phyloP scores from a whole-genome alignment of 2,113 vertebrate species.

The Psittacus erithacus region DNA sequence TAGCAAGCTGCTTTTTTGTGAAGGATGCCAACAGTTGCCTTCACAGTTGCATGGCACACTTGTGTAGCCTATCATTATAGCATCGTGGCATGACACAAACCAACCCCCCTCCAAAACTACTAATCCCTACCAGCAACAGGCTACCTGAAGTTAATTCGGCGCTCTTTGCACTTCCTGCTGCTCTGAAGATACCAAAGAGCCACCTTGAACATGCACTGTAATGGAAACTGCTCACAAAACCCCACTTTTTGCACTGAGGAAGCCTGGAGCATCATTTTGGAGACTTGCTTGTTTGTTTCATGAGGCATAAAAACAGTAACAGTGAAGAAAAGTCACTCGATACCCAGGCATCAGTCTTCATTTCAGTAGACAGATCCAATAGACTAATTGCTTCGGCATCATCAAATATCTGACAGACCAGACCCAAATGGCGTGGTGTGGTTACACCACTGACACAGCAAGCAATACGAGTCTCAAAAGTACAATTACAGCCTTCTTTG shows the following conservation, averaged over 20 bases:
- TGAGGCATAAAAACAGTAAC: background rate
- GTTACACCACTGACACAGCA: background rate
- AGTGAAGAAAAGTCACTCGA: background rate
- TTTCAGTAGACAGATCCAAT: background rate
- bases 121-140: background rate
- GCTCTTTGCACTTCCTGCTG: background rate
- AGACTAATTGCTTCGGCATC: background rate
- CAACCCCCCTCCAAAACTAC: background rate
- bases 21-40: background rate
- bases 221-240: background rate
- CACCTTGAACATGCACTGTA: accelerated
- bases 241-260: accelerated
- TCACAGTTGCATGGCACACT: background rate
- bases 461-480: background rate
- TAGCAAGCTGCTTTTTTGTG: background rate
- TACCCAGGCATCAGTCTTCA: background rate
- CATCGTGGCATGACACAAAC: background rate
- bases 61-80: background rate
- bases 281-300: background rate
- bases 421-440: background rate
- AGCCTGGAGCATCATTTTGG: background rate
- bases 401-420: background rate
- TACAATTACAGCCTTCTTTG: background rate
- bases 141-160: background rate
- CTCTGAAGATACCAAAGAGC: background rate